phyloP scores from a whole-genome alignment of 1,140 invertebrate species.

The Platyscapa corneri region DNA sequence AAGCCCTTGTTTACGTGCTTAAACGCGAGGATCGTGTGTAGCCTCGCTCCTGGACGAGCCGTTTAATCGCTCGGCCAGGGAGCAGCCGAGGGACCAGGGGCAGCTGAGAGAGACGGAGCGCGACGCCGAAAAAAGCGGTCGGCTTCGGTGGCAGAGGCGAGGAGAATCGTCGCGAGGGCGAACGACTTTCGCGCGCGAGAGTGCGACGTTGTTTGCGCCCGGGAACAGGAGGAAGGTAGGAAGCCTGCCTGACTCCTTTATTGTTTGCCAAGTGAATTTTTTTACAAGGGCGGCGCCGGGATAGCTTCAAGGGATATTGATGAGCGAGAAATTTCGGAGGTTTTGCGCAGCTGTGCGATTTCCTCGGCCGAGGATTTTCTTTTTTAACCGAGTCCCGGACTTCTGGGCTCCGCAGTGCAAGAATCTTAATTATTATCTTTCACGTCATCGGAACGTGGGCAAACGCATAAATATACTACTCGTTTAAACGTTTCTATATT shows the following conservation, averaged over 20 bases:
- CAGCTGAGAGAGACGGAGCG: background rate
- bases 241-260: background rate
- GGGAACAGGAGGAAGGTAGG: too few species aligned
- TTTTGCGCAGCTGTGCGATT: background rate
- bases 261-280: conserved; percentile 50
- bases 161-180: conserved; percentile 20
- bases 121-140: background rate
- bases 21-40: conserved; percentile 58
- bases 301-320: background rate
- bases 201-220: conserved; percentile 1
- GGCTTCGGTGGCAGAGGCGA: background rate
- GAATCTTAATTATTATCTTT: background rate
- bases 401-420: too few species aligned
- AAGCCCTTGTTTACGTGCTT: conserved; percentile 71
- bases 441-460: background rate
- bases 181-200: background rate
- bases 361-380: background rate
- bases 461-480: background rate
- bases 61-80: conserved; percentile 29
- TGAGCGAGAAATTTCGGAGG: conserved; percentile 38
- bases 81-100: background rate
- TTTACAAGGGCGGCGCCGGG: background rate
- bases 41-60: conserved; percentile 31
- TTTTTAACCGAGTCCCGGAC: background rate
- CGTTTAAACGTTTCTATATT: background rate